Evolutionary conservation across 2,888 invertebrate genomes (phyloP).

Genomic region (Notocelia uddmanniana): DNA sequence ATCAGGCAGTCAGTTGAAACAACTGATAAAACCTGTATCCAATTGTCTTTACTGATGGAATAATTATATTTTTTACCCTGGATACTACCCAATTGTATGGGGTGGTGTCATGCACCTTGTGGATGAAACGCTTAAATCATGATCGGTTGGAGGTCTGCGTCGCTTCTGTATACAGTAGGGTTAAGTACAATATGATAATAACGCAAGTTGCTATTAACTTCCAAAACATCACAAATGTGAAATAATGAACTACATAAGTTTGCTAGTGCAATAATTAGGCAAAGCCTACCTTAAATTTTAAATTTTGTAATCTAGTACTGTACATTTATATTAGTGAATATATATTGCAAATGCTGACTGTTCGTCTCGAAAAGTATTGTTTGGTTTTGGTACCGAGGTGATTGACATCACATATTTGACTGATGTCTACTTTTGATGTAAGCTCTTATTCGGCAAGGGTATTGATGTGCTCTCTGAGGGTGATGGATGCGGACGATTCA

Average conservation of each 20-base stretch:
- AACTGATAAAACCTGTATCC: no score
- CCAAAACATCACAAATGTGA: constrained; percentile 73
- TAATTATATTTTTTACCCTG: no score
- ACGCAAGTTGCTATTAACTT: constrained; percentile 59
- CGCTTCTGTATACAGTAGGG: constrained; percentile 57
- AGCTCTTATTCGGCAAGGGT: constrained; percentile 55
- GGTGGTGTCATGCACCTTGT: constrained; percentile 25
- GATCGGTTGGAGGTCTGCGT: constrained; percentile 21
- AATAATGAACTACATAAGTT: constrained; percentile 77
- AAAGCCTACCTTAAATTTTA: constrained; percentile 80
- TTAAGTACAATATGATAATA: constrained; percentile 44
- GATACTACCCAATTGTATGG: neutral
- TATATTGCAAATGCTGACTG: constrained; percentile 56
- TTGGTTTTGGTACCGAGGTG: constrained; percentile 49
- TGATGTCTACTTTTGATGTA: constrained; percentile 64
- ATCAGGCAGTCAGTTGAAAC: no score
- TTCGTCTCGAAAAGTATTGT: constrained; percentile 47
- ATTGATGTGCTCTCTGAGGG: neutral
- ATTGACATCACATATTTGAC: constrained; percentile 57
- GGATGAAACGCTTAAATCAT: constrained; percentile 31
- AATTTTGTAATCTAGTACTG: constrained; percentile 79
- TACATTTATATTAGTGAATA: constrained; percentile 69
- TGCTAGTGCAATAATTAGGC: constrained; percentile 84
- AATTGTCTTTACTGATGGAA: no score
- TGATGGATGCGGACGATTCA: neutral